Conservation (phyloP, 1,140 invertebrate species). For the Ptiloglossa arizonensis region DNA sequence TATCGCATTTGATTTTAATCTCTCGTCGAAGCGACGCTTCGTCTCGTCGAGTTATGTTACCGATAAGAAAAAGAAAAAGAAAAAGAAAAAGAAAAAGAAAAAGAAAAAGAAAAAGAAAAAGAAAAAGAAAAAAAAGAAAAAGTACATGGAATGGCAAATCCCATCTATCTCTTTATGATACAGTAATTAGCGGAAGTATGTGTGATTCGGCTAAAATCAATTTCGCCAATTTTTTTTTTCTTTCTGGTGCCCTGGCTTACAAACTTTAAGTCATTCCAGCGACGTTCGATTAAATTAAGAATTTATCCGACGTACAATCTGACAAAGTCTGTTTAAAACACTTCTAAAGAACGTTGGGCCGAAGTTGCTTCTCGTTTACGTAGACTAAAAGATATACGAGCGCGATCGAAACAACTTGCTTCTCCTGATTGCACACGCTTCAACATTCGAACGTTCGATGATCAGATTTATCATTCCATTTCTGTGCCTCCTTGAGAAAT, state of each 20-base stretch:
- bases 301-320: not conserved
- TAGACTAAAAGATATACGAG: not conserved
- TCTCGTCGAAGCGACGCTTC: slow-evolving; percentile 43
- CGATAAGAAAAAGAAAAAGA: slow-evolving; percentile 31
- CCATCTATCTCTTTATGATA: slow-evolving; percentile 6
- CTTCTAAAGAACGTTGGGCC: not conserved
- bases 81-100: slow-evolving; percentile 1
- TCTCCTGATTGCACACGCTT: slow-evolving; percentile 61
- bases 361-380: not conserved
- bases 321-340: not conserved
- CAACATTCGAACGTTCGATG: slow-evolving; percentile 27
- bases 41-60: slow-evolving; percentile 25
- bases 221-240: not conserved
- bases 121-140: slow-evolving; percentile 8
- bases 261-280: slow-evolving; percentile 8
- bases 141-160: slow-evolving; percentile 56
- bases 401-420: slow-evolving; percentile 20
- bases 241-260: slow-evolving; percentile 17
- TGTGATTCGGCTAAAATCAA: not conserved
- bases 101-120: not conserved
- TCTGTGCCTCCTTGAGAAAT: slow-evolving; percentile 68
- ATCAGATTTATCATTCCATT: slow-evolving; percentile 55
- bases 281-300: not conserved
- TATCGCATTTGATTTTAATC: slow-evolving; percentile 63
- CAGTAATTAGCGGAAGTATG: not conserved